Evolutionary conservation across 2,113 vertebrate genomes (phyloP), one percentile per base, ranked within the genome.

Genomic region (Cottus gobio): DNA sequence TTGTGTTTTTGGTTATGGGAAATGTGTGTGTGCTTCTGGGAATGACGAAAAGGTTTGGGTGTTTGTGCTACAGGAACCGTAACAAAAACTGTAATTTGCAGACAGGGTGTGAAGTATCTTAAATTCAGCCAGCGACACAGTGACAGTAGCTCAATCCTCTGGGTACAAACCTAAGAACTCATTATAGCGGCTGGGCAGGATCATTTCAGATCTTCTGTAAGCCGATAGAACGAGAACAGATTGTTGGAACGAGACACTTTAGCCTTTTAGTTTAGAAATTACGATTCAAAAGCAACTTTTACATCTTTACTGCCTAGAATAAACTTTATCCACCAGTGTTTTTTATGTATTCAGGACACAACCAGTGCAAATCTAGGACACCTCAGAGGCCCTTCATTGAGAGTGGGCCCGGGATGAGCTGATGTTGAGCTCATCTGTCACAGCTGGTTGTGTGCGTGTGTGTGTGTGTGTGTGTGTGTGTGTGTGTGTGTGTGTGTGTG

Each of bases 321-420:
- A 61, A 50, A 50, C 24, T 58, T 56, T 3, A 34, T 28, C 22
- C 24, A 66, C 44, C 8, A 11, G 31, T 46, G 30, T 58, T 62
- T 71, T 28, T 54, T 65, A n/a, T 78, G 3, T 12, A 6, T 62
- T 34, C 31, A 52, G 67, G 81, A 74, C 78, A 71, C 28, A 87
- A 62, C 66, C 36, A 56, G 44, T 37, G 3, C 60, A 73, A 64
- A 91, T 84, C 77, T 88, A 82, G 82, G 84, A 85, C 91, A 89
- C 64, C 69, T 81, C 76, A 82, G 79, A 77, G 74, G 58, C 16
- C 58, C 69, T 79, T 65, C n/a, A 48, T 24, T 57, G 58, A 37
- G 70, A 89, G 36, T 65, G 48, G 42, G 54, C 63, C 78, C 9
- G 24, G 30, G 26, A 78, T 61, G 63, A 81, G 54, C 46, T 30